A percentile compares a stretch with the other conserved stretches of the same genome.
Evolutionary conservation across 2,797 vertebrate genomes (phyloP).

Genomic region (Poecilia wingei): DNA sequence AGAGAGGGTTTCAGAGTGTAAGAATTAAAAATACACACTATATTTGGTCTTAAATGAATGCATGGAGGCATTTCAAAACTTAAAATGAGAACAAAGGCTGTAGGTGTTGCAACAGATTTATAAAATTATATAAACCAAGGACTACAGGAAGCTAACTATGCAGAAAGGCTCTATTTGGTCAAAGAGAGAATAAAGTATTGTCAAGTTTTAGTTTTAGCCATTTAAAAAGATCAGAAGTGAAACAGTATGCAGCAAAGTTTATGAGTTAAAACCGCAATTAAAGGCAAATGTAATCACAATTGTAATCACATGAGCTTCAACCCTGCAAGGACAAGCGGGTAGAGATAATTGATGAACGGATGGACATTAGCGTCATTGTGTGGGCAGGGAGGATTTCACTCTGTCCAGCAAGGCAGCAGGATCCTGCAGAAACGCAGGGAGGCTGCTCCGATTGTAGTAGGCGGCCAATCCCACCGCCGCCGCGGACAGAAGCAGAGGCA

Average conservation of each 20-base stretch:
- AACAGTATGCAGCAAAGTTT: neutral
- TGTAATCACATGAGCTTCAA: conserved; percentile 10
- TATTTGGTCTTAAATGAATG: neutral
- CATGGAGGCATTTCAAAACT: neutral
- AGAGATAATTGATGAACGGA: neutral
- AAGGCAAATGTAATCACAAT: neutral
- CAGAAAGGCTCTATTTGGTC: neutral
- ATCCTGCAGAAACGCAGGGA: conserved; percentile 56
- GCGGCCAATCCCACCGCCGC: conserved; percentile 48
- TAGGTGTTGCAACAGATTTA: neutral
- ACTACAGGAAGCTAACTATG: neutral
- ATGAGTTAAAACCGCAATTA: neutral
- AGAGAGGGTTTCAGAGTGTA: neutral
- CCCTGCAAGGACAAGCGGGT: neutral
- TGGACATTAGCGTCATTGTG: conserved; percentile 20
- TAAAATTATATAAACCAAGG: neutral
- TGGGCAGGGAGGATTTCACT: conserved; percentile 57
- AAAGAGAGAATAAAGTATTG: neutral
- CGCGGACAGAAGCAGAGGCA: conserved; percentile 54
- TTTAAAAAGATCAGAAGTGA: neutral
- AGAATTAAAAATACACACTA: neutral
- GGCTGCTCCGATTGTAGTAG: conserved; percentile 48
- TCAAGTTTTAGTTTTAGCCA: neutral
- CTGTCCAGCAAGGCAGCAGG: conserved; percentile 56
- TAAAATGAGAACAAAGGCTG: neutral